Evolutionary conservation across 2,113 vertebrate genomes (phyloP), one percentile per base, ranked within the genome.

Genomic region (Phainopepla nitens): DNA sequence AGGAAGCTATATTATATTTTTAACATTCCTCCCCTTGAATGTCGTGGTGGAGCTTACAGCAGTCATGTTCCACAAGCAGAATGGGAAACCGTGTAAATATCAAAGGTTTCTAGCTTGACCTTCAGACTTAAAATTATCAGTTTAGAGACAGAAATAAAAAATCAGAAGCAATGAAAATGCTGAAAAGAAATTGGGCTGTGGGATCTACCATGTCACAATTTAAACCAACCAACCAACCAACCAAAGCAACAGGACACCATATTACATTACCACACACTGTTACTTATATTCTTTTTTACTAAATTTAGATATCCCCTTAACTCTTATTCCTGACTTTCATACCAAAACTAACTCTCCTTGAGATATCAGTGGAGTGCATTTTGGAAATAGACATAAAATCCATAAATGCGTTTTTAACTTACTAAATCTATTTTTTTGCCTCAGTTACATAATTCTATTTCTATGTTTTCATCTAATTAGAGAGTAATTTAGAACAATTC

Each of bases 401-500:
- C 4, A 50, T n/a, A 3, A 39, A 58, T 28, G 1, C 21, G 15
- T 44, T 64, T 31, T 51, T 73, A 31, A 69, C 5, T 1, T 35
- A 47, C 7, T 5, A 58, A 51, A 65, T 57, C 6, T 4, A 39
- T 39, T 33, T 50, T 73, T 87, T 33, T 84, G 10, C 12, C 49
- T 35, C 0, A 2, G 42, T 76, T 76, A 39, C 0, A 0, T 44
- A 44, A 41, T 60, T 27, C 3, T 82, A 2, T 57, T 57, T 19
- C 4, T 50, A 10, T 5, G 5, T 69, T 83, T 84, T 41, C 20
- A 35, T 15, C 6, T 84, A 57, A 65, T 57, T 73, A 57, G 54
- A 50, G 13, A 14, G 31, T 35, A 35, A 58, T 66, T 66, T 69
- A 70, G 13, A 62, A 23, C 7, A 91, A 15, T 41, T 84, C 11